Evolutionary conservation across 92 coral and sea anemone genomes (phyloP).

Genomic region (Pocillopora grandis): DNA sequence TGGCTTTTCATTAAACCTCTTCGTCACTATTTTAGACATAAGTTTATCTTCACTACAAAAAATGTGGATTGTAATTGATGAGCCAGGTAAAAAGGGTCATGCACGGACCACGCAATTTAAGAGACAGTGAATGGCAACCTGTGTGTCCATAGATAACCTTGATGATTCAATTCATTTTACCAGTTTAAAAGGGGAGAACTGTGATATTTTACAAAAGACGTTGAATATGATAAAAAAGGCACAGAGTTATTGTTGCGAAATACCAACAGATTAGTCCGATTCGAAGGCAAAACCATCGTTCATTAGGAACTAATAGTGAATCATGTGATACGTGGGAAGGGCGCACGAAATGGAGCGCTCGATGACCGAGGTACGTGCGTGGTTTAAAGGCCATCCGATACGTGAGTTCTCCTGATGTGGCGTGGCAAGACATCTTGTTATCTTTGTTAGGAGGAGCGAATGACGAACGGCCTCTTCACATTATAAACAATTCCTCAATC

Average conservation of each 20-base stretch:
- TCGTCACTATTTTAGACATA: too few relatives aligned
- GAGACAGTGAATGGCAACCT: background rate
- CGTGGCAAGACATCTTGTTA: constrained; percentile 24
- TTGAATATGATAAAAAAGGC: background rate
- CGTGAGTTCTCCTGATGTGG: background rate
- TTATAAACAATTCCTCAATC: constrained; percentile 26
- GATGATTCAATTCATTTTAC: too few relatives aligned
- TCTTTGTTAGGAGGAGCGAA: constrained; percentile 9
- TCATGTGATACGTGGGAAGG: constrained; percentile 3
- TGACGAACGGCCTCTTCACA: constrained; percentile 2
- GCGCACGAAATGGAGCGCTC: background rate
- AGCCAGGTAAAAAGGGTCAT: too few relatives aligned
- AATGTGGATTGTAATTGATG: too few relatives aligned
- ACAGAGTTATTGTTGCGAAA: constrained; percentile 2
- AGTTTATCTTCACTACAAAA: too few relatives aligned
- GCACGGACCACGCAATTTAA: background rate
- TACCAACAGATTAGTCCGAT: background rate
- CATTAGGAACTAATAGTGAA: background rate
- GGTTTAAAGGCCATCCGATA: constrained; percentile 25
- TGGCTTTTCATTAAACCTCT: too few relatives aligned
- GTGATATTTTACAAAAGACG: too few relatives aligned
- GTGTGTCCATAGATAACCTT: constrained; percentile 5
- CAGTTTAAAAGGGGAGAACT: too few relatives aligned
- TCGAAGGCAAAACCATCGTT: background rate
- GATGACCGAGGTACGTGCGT: background rate